Base-by-base conservation (phyloP, 2,797 vertebrate species). In the Oreochromis mossambicus region DNA sequence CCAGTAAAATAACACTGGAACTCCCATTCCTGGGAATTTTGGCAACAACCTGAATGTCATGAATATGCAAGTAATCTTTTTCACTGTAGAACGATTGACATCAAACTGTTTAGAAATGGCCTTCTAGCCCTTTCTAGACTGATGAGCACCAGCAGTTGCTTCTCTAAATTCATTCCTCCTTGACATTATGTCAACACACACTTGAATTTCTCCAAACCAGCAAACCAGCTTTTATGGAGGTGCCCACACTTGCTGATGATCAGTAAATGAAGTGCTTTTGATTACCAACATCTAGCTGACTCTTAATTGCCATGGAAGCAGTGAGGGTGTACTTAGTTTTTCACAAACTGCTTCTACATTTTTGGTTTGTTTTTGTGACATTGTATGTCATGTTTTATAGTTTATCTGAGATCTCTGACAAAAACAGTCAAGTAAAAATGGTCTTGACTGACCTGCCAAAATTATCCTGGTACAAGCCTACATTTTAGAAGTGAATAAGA, bases 381-480 rank as follows among this genome's bases (percentile, higher is more conserved):
- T 26, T 17, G 8, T 17, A 7, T 70, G 66, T 26, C 5, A 7
- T 43, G 8, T 70, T 70, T 70, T 70, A 10, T 46, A 70, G 41
- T 70, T 70, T 46, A 70, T 70, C 14, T 70, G 36, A 68, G 58
- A 38, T 63, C 34, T 63, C 5, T 54, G 51, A 54, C 51, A 54
- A 52, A 54, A 24, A 17, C 26, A 0, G 8, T 10, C 8, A 58
- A 17, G 54, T 56, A 56, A 56, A 56, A 56, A 32, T 34, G 15
- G 29, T 61, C 32, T 34, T 61, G 56, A 34, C 32, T 36, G 32
- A 61, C 17, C 56, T 34, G 29, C 32, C 56, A 34, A 41, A 77
- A 56, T 58, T 26, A 26, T 26, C 36, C 14, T 14, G 14, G 0
- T 38, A 11, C 54, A 32, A 1, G 24, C 24, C 77, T 29, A 0